Conservation (phyloP, 1,140 invertebrate species). For the Neodiprion lecontei region DNA sequence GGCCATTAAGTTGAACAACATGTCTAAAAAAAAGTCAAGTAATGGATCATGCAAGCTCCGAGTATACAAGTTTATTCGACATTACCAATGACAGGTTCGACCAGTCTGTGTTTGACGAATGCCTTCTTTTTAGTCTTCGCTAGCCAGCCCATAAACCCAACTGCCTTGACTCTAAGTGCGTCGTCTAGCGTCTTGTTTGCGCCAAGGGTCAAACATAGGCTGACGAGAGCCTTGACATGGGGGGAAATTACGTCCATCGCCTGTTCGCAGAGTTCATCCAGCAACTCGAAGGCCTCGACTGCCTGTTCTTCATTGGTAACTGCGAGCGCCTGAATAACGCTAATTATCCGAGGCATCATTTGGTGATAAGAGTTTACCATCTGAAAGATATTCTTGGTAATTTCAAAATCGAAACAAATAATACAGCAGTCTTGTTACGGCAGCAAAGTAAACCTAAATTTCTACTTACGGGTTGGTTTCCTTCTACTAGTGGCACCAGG, state of each 20-base stretch:
- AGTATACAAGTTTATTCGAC: background rate
- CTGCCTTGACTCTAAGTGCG: conserved; percentile 70
- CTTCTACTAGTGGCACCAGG: conserved; percentile 65
- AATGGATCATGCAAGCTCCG: background rate
- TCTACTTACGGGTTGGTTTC: conserved; percentile 65
- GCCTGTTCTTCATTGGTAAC: conserved; percentile 66
- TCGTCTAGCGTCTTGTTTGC: conserved; percentile 65
- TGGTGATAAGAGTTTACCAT: conserved; percentile 68
- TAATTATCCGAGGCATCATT: conserved; percentile 69
- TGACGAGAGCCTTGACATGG: conserved; percentile 70
- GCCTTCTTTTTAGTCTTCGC: conserved; percentile 75
- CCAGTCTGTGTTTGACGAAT: conserved; percentile 76
- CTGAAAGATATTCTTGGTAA: conserved; percentile 41
- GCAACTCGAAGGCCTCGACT: conserved; percentile 72
- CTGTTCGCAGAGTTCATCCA: conserved; percentile 76
- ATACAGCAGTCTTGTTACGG: background rate
- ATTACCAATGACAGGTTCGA: conserved; percentile 71
- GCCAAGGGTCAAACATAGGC: conserved; percentile 72
- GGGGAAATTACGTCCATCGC: conserved; percentile 69
- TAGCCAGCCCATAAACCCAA: conserved; percentile 71
- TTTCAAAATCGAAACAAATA: conserved; percentile 6
- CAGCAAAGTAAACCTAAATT: conserved; percentile 24
- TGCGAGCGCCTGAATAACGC: conserved; percentile 65
- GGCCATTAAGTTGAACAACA: conserved; percentile 75
- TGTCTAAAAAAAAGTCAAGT: conserved; percentile 45